Base-by-base conservation (phyloP, 2,888 invertebrate genomes). In the Malachius bipustulatus region DNA sequence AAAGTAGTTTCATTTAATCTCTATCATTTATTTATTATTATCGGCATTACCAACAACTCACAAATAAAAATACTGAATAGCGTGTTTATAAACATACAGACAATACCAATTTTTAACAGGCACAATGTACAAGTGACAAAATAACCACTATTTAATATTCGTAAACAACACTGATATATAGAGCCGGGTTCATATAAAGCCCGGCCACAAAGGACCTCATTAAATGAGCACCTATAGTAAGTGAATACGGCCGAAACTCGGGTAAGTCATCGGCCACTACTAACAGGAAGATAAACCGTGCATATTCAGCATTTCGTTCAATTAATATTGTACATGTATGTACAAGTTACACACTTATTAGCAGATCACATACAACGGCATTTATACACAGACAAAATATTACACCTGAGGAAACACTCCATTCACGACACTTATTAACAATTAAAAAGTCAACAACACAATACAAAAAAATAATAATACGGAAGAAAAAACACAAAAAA, bases 241-340 rank as follows among this genome's bases (percentile, higher is more conserved):
- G 56, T 57, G 57, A 59, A 19, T 58, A 55, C 51, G 55, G 55
- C 51, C 50, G 47, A 54, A 52, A 57, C 55, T 55, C 46, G 40
- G 27, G 34, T 40, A 48, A 51, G 56, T 51, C 57, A 54, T 59
- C 52, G 57, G 56, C 58, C 57, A 58, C 60, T 60, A 61, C 58
- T 58, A 58, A 64, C 62, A 64, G 63, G 62, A 63, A 63, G 62
- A 58, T 62, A 59, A 62, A 64, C 63, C 64, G 64, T 64, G 64
- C 64, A 62, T 61, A 56, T 59, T 59, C 60, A 60, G 60, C 60
- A 57, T 59, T 58, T 55, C 55, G 54, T 57, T 52, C 56, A 55
- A 56, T 51, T 50, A 51, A 51, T 47, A 56, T 53, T 58, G 56
- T 59, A 58, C 57, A 59, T 44, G 26, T 59, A 59, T 59, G 57